Base-by-base conservation (phyloP, 2,797 vertebrate genomes). In the Strix occidentalis region DNA sequence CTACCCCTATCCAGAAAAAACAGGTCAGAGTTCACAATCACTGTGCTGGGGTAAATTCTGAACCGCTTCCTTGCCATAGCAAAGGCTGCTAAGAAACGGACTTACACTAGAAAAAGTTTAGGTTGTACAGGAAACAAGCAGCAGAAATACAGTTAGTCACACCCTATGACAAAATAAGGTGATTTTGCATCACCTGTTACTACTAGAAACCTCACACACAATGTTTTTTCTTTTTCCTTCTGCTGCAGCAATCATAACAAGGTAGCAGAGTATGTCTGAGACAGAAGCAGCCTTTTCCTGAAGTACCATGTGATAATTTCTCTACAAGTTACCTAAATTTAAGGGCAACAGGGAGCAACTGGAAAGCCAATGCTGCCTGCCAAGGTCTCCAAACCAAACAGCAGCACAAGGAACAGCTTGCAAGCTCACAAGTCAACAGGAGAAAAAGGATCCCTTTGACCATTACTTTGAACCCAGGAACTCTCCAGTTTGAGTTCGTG, bases 201-300 rank as follows among this genome's bases (percentile, higher is more conserved):
- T 5, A 53, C 28, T 54, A 66, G 25, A 57, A 82, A 45, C 8
- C 60, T 43, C 23, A 39, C 21, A 10, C 0, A 6, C 7, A 16
- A 28, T 0, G 1, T 4, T 28, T 2, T 11, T 29, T 54, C 35
- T 75, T 50, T 63, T n/a, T 29, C 33, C 29, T 50, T 53, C 60
- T 60, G 14, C 24, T n/a, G 17, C 33, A 63, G 29, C 28, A 75
- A 18, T 0, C 24, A 2, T 18, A 82, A 66, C 35, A 45, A 37
- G 24, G 10, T 31, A 46, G 28, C 1, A 0, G 9, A 33, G 6
- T 20, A 2, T 4, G 1, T 28, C 24, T 6, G 13, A 41, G 9
- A 57, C 4, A 21, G 15, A 78, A 84, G 18, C 9, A 60, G 58
- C 54, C 19, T 45, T 9, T 18, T 75, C 16, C 33, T 45, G 16